Evolutionary conservation across 2,797 vertebrate species (phyloP).

Genomic region (Oreonectes daqikongensis): DNA sequence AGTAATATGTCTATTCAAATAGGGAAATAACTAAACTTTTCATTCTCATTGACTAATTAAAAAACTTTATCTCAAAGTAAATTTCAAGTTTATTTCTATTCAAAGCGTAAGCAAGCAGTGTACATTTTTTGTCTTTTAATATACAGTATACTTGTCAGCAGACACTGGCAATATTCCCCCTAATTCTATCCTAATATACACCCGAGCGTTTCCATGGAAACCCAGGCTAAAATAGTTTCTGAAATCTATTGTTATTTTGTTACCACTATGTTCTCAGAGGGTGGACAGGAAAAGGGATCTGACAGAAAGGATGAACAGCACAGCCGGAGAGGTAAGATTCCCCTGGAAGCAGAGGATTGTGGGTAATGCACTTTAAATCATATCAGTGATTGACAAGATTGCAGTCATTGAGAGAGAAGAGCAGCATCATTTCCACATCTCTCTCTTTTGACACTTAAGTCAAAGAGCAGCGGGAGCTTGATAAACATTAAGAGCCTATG

Average conservation of each 20-base stretch:
- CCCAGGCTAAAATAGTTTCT: conserved; percentile 61
- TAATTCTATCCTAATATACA: conserved; percentile 40
- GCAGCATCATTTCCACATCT: neutral
- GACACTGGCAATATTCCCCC: conserved; percentile 38
- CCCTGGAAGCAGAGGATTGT: neutral
- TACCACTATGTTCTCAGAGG: conserved; percentile 53
- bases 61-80: neutral
- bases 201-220: conserved; percentile 61
- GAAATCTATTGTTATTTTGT: conserved; percentile 57
- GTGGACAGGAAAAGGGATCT: conserved; percentile 47
- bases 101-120: conserved; percentile 7
- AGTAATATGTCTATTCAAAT: neutral
- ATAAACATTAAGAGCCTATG: conserved; percentile 39
- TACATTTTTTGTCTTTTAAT: conserved; percentile 7
- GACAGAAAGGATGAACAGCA: conserved; percentile 23
- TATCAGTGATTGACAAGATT: conserved; percentile 28
- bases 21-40: neutral
- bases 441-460: conserved; percentile 4
- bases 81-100: neutral
- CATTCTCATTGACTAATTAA: neutral
- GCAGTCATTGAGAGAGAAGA: conserved; percentile 9
- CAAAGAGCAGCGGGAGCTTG: conserved; percentile 26
- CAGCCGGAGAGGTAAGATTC: conserved; percentile 16
- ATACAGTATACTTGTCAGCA: conserved; percentile 26
- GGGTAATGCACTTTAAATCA: conserved; percentile 30